Conservation (phyloP, 2,888 invertebrate genomes). For the Erebia ligea region DNA sequence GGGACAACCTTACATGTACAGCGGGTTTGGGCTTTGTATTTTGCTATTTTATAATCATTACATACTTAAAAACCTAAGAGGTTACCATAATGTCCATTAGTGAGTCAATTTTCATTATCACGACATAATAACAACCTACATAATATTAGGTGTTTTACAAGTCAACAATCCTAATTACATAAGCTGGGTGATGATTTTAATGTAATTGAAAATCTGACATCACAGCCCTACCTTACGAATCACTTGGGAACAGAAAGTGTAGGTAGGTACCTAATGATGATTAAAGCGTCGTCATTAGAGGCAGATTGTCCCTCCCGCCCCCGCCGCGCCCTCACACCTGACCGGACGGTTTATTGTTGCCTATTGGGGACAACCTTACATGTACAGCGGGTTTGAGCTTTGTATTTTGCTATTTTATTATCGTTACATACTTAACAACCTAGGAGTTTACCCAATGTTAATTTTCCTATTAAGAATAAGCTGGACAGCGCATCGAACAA, state of each 20-base stretch:
- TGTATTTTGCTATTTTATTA: neutral
- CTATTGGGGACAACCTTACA: constrained; percentile 65
- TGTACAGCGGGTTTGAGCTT: constrained; percentile 53
- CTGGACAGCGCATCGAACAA: no score
- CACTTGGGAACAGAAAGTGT: constrained; percentile 75
- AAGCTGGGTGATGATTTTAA: no score
- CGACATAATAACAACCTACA: no score
- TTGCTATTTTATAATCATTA: neutral
- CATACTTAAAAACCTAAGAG: neutral
- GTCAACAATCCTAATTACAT: no score
- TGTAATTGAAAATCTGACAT: neutral
- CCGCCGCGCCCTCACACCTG: constrained; percentile 61
- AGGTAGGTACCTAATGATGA: constrained; percentile 82
- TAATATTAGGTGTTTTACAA: no score
- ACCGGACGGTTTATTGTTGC: constrained; percentile 68
- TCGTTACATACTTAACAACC: neutral
- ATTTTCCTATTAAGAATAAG: no score
- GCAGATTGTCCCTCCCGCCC: constrained; percentile 66
- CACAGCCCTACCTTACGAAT: constrained; percentile 64
- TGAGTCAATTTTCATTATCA: no score
- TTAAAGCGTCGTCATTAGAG: constrained; percentile 77
- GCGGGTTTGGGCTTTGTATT: constrained; percentile 44
- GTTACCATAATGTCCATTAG: no score
- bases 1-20: constrained; percentile 60
- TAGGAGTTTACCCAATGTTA: no score